Conservation (phyloP, 2,797 vertebrate genomes). For the Menidia menidia region DNA sequence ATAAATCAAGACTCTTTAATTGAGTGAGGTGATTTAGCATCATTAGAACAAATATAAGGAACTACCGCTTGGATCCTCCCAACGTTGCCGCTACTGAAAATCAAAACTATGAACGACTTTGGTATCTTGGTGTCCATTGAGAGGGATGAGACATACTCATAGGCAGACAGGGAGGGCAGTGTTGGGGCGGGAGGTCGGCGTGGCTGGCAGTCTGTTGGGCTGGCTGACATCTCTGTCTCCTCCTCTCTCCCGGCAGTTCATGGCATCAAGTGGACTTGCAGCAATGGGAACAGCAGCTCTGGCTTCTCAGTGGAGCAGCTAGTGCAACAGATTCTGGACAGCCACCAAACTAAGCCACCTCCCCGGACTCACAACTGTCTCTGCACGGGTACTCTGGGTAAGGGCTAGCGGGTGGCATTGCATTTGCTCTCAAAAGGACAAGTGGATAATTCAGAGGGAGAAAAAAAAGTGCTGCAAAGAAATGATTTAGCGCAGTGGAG, state of each 20-base stretch:
- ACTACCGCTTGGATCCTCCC: neutral
- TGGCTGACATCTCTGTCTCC: constrained; percentile 85
- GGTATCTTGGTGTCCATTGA: constrained; percentile 25
- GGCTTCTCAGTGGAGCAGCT: constrained; percentile 99
- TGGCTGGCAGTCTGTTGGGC: constrained; percentile 81
- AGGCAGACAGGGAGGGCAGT: constrained; percentile 56
- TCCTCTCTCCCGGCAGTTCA: constrained; percentile 92
- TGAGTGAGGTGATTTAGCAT: neutral
- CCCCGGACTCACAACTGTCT: constrained; percentile 99
- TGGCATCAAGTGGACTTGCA: constrained; percentile 99
- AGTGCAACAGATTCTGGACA: constrained; percentile 99
- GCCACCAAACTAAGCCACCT: constrained; percentile 99
- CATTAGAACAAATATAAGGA: neutral
- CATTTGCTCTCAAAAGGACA: constrained; percentile 23
- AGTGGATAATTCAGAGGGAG: constrained; percentile 29
- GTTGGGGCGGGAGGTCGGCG: constrained; percentile 75
- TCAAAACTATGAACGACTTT: neutral
- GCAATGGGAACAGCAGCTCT: constrained; percentile 99
- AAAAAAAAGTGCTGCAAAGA: constrained; percentile 29
- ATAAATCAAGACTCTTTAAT: too few species aligned
- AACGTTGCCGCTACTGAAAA: constrained; percentile 4
- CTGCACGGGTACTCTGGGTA: constrained; percentile 98
- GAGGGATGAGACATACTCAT: constrained; percentile 24
- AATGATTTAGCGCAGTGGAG: constrained; percentile 34
- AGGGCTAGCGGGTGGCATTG: constrained; percentile 77